These are phyloP conservation scores for Oophaga sylvatica DNA, from an alignment of 2,797 vertebrate genomes.

Conservation along the genomic window DNA sequence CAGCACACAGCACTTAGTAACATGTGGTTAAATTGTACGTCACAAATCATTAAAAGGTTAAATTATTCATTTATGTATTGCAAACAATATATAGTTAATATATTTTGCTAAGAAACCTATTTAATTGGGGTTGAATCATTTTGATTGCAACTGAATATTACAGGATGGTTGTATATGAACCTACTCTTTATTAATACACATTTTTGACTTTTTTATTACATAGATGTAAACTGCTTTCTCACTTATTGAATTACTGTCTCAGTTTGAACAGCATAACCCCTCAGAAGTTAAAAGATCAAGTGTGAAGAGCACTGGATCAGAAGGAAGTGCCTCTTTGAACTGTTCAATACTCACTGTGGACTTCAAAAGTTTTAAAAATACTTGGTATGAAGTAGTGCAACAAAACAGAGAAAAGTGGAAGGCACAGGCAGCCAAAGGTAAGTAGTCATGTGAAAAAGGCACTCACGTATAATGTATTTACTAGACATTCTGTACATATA, in stretches of 20 bases:
- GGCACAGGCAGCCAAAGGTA: slow-evolving; percentile 86
- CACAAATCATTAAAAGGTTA: no score
- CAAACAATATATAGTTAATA: no score
- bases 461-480: neutral
- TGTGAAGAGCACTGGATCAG: slow-evolving; percentile 82
- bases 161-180: no score
- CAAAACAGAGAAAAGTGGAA: slow-evolving; percentile 91
- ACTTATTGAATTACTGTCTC: slow-evolving; percentile 26
- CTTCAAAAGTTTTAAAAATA: slow-evolving; percentile 84
- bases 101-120: no score
- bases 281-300: slow-evolving; percentile 82
- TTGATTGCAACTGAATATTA: no score
- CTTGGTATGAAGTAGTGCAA: slow-evolving; percentile 88
- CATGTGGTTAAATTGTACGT: no score
- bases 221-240: neutral
- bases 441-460: slow-evolving; percentile 23
- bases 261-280: slow-evolving; percentile 86
- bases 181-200: no score
- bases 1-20: no score
- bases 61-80: no score
- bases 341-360: slow-evolving; percentile 83
- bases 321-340: slow-evolving; percentile 84
- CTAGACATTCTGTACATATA: neutral
- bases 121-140: no score
- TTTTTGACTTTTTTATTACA: no score